phyloP scores from a whole-genome alignment of 2,888 invertebrate genomes.

The Dolomedes plantarius region DNA sequence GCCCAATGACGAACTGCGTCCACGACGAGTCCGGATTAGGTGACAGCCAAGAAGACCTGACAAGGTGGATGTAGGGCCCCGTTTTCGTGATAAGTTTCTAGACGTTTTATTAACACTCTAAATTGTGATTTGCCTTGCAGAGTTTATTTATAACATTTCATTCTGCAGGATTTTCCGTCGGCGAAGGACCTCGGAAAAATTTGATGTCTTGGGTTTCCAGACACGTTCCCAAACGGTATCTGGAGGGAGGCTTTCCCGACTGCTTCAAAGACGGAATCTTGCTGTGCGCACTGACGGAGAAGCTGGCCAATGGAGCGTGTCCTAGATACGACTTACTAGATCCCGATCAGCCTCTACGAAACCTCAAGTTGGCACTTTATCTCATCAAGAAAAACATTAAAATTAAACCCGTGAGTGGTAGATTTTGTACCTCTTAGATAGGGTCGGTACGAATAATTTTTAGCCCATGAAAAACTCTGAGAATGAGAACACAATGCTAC shows the following conservation, averaged over 20 bases:
- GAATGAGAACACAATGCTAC: no score
- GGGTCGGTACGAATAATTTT: no score
- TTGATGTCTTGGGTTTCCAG: slow-evolving; percentile 27
- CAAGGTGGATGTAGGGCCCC: no score
- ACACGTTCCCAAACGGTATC: not conserved
- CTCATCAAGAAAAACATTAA: slow-evolving; percentile 75
- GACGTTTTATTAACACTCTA: no score
- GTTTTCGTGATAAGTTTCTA: no score
- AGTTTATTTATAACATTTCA: not conserved
- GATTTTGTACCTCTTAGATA: no score
- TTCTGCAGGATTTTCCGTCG: slow-evolving; percentile 16
- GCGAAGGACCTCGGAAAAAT: not conserved
- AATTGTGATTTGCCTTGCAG: no score
- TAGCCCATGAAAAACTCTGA: no score
- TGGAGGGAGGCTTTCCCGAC: slow-evolving; percentile 16
- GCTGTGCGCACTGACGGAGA: slow-evolving; percentile 76
- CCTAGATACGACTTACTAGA: slow-evolving; percentile 76
- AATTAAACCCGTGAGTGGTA: slow-evolving; percentile 75
- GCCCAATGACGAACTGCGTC: no score
- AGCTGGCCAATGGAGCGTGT: slow-evolving; percentile 76
- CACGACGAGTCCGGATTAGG: no score
- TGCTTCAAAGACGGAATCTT: slow-evolving; percentile 76
- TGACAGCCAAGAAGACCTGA: no score
- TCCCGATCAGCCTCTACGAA: slow-evolving; percentile 75
- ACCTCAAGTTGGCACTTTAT: slow-evolving; percentile 76